Conservation (phyloP, 2,797 vertebrate genomes). For the Clarias pachynema region DNA sequence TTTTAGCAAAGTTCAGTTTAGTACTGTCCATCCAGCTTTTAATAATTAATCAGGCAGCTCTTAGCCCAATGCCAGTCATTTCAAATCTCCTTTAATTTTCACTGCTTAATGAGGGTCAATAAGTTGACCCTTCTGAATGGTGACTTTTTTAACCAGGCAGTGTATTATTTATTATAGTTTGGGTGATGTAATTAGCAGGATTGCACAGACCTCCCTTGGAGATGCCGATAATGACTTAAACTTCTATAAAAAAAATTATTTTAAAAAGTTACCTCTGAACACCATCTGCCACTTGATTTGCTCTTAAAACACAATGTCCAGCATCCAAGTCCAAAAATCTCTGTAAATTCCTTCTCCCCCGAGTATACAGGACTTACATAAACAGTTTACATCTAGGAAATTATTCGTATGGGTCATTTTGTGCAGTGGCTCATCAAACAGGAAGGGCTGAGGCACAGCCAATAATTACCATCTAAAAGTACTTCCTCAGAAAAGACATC, state of each 20-base stretch:
- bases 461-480: conserved; percentile 63
- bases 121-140: too few species aligned
- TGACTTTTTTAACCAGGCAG: too few species aligned
- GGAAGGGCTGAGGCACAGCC: conserved; percentile 61
- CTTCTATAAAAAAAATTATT: not conserved
- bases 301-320: conserved; percentile 5
- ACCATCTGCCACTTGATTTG: not conserved
- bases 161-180: not conserved
- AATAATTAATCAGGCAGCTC: too few species aligned
- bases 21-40: too few species aligned
- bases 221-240: not conserved
- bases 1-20: too few species aligned
- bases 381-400: conserved; percentile 61
- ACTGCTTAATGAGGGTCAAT: too few species aligned
- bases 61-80: too few species aligned
- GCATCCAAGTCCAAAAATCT: conserved; percentile 25
- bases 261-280: not conserved
- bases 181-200: not conserved
- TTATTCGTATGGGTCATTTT: conserved; percentile 55
- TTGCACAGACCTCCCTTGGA: not conserved
- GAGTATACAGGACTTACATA: conserved; percentile 52
- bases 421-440: conserved; percentile 58
- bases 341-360: conserved; percentile 33
- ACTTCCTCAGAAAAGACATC: conserved; percentile 62
- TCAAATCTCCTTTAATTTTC: too few species aligned